These are phyloP conservation scores for Hymenochirus boettgeri DNA, from an alignment of 2,113 vertebrate genomes.

Conservation along the genomic window DNA sequence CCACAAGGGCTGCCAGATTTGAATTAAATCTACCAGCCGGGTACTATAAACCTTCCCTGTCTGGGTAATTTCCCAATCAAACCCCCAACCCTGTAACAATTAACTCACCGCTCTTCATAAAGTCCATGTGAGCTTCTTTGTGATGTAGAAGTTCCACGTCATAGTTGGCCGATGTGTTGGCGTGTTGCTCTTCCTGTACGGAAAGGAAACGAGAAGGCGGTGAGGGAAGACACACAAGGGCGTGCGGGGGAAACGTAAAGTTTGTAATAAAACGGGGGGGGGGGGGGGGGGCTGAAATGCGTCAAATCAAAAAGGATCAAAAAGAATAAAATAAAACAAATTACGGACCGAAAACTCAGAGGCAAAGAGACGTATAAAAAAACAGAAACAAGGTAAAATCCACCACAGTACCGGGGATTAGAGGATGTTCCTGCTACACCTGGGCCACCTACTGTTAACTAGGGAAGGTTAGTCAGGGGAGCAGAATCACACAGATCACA, in stretches of 20 bases:
- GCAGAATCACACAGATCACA: neutral
- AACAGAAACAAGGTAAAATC: too few species aligned
- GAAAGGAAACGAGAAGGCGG: constrained; percentile 66
- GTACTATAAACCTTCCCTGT: too few species aligned
- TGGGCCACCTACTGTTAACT: too few species aligned
- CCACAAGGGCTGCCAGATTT: too few species aligned
- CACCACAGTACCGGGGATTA: too few species aligned
- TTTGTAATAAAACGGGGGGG: neutral
- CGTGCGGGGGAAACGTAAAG: neutral
- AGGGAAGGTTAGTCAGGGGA: neutral
- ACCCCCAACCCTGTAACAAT: too few species aligned
- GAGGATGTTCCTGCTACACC: neutral
- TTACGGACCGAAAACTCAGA: neutral
- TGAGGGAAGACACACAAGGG: constrained; percentile 48
- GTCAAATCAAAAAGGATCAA: too few species aligned
- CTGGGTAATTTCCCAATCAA: too few species aligned
- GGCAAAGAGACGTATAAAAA: neutral
- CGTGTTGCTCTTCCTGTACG: constrained; percentile 94
- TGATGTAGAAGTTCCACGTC: constrained; percentile 97
- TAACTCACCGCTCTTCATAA: constrained; percentile 86
- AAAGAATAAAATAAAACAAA: neutral
- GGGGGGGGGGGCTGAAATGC: neutral
- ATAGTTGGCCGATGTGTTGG: constrained; percentile 97
- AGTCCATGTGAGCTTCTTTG: constrained; percentile 91
- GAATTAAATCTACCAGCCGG: too few species aligned